phyloP scores from a whole-genome alignment of 2,113 vertebrate genomes.

The Platichthys stellatus region DNA sequence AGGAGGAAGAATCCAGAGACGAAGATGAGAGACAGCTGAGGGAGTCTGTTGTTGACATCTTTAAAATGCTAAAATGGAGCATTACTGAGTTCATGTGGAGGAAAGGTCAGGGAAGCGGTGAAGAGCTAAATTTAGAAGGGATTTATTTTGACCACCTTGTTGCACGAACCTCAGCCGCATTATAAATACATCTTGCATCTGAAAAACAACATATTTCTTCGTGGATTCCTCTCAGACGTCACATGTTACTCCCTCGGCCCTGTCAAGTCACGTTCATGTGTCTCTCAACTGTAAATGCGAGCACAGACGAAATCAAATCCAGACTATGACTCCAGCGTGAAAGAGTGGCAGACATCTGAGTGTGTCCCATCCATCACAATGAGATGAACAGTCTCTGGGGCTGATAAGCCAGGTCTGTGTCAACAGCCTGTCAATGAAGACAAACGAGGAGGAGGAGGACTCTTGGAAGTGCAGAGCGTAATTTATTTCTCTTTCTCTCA shows the following conservation, averaged over 20 bases:
- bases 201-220: background rate
- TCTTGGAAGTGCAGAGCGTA: constrained; percentile 32
- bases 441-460: constrained; percentile 56
- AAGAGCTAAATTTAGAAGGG: background rate
- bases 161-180: background rate
- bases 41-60: constrained; percentile 8
- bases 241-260: constrained; percentile 25
- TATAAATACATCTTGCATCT: too few species aligned
- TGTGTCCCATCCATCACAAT: constrained; percentile 64
- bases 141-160: background rate
- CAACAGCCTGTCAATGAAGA: constrained; percentile 76
- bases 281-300: constrained; percentile 41
- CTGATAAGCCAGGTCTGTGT: constrained; percentile 67
- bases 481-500: constrained; percentile 42
- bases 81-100: background rate
- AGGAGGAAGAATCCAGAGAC: too few species aligned
- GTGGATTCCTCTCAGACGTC: constrained; percentile 6
- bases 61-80: background rate
- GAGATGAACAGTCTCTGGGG: constrained; percentile 59
- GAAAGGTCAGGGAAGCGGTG: background rate
- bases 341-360: constrained; percentile 42
- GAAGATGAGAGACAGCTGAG: too few species aligned
- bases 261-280: constrained; percentile 29
- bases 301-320: constrained; percentile 38
- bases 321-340: constrained; percentile 22